These are phyloP conservation scores for Drosophila basisetae DNA, from an alignment of 2,888 invertebrate species.

Conservation along the genomic window DNA sequence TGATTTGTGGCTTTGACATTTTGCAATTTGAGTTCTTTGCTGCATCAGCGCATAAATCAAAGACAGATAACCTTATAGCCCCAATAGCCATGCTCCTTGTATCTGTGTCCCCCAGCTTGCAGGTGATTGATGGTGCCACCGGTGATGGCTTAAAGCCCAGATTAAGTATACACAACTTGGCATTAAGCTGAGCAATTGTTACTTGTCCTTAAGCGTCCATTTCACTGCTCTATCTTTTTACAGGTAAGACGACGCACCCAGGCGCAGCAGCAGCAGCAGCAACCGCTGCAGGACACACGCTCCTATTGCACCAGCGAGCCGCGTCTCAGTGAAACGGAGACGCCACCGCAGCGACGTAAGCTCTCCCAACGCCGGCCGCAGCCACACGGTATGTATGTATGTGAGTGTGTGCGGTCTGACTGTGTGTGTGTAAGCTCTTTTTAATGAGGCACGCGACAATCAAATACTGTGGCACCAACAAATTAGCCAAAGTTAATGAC, in stretches of 20 bases:
- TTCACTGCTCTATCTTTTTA: background rate
- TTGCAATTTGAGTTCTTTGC: conserved; percentile 70
- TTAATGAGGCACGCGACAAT: conserved; percentile 59
- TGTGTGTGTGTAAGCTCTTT: conserved; percentile 8
- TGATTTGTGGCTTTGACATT: conserved; percentile 68
- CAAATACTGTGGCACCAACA: conserved; percentile 55
- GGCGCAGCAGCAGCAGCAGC: conserved; percentile 82
- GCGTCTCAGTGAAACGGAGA: conserved; percentile 87
- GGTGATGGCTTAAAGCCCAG: conserved; percentile 19
- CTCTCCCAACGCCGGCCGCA: conserved; percentile 85
- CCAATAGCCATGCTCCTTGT: background rate
- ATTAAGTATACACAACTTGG: conserved; percentile 47
- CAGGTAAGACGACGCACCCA: conserved; percentile 84
- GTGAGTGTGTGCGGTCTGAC: background rate
- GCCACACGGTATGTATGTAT: conserved; percentile 81
- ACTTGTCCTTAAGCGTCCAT: conserved; percentile 9
- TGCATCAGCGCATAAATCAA: conserved; percentile 65
- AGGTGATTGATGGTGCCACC: conserved; percentile 43
- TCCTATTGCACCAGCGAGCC: conserved; percentile 88
- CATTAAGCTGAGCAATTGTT: conserved; percentile 20
- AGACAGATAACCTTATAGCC: conserved; percentile 16
- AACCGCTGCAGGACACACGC: conserved; percentile 85
- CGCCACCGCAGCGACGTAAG: conserved; percentile 86
- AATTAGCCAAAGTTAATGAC: conserved; percentile 71
- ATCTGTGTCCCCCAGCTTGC: background rate